Base-by-base conservation (phyloP, 2,113 vertebrate genomes). In the Melanerpes formicivorus region DNA sequence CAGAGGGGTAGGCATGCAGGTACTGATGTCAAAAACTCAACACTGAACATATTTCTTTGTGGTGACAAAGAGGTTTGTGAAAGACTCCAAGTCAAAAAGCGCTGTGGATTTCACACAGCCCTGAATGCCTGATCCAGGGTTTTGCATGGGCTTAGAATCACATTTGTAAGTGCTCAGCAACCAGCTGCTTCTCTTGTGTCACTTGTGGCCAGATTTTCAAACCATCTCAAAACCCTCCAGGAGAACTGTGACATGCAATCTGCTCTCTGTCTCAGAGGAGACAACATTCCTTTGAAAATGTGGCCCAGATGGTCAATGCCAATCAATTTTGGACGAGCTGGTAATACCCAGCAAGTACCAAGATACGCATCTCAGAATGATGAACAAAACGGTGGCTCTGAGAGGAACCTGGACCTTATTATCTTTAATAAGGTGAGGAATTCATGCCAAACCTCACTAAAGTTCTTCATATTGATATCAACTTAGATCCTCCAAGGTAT, bases 191-290 rank as follows among this genome's bases (percentile, higher is more conserved):
- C 58, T 72, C 77, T 54, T 14, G 69, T 94, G 90, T 93, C 91
- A 84, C 65, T 86, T 32, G 84, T 86, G 95, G 72, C 88, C 87
- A 83, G 72, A 88, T 40, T 90, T 83, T 34, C 70, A 52, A 48
- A 76, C 65, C 70, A 26, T 72, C n/a, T 80, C 87, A 70, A 44
- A 75, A 75, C 90, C 81, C 91, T 91, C 55, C 87, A 94, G 87
- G 69, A 90, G 79, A 3, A 9, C 79, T 87, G 93, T 93, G 95
- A 94, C 95, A 78, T 15, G 65, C 85, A 94, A 54, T 52, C 93
- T 96, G 95, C 94, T 95, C 73, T 56, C 79, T 85, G 85, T 80
- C 94, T 80, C 48, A 64, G 17, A 69, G 82, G 58, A 94, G 82
- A 54, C 26, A 72, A 44, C 84, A 72, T 40, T 69, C 78, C 79